Conservation (phyloP, 1,140 invertebrate species). For the Brachionus asplanchnoidis region DNA sequence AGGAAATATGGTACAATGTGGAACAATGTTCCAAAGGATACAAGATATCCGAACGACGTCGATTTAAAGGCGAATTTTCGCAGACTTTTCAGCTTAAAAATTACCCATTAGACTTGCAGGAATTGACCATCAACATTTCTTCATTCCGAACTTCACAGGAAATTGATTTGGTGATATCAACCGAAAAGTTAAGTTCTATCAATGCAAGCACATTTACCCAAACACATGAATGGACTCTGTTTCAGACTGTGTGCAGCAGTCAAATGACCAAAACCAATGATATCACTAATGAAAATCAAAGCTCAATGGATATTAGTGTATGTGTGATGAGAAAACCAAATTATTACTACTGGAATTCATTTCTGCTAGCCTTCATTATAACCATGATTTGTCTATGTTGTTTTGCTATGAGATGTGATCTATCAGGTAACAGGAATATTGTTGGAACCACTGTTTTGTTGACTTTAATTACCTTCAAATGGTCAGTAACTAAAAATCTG, state of each 20-base stretch:
- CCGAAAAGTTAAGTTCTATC: not conserved
- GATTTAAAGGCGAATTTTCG: conserved; percentile 10
- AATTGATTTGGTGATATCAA: not conserved
- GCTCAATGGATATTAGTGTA: not conserved
- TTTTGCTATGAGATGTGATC: conserved; percentile 5
- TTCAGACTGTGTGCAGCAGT: not conserved
- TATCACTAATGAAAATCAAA: not conserved
- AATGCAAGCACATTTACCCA: conserved; percentile 10
- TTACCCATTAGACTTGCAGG: conserved; percentile 11
- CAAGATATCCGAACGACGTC: not conserved
- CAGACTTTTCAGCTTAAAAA: conserved; percentile 26
- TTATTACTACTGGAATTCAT: conserved; percentile 31
- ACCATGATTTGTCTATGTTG: conserved; percentile 26
- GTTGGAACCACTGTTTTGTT: conserved; percentile 3
- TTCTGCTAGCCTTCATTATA: not conserved
- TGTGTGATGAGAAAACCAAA: conserved; percentile 21
- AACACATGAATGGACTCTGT: conserved; percentile 14
- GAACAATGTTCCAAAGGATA: not conserved
- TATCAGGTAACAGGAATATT: not conserved
- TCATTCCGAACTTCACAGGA: not conserved
- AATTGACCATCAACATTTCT: not conserved
- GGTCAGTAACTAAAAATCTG: conserved; percentile 17
- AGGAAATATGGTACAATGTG: conserved; percentile 20
- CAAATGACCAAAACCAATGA: not conserved
- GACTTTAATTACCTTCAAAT: conserved; percentile 30